Evolutionary conservation across 2,113 vertebrate species (phyloP), one percentile per base, ranked within the genome.

Genomic region (Athene noctua): DNA sequence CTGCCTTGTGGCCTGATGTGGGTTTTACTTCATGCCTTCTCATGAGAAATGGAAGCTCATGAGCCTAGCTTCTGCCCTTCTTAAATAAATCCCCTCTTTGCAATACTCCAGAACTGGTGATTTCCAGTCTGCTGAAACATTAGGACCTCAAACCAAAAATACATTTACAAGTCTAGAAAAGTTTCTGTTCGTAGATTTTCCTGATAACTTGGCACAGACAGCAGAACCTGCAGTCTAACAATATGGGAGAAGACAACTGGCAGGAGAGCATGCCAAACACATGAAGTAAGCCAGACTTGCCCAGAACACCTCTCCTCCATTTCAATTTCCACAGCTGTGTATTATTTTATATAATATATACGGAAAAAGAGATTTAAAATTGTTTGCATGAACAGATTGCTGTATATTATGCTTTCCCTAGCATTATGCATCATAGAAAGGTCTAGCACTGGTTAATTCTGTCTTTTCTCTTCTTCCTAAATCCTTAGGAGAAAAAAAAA

Each of bases 31-130:
- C 72, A 54, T 19, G 54, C 34, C 65, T 71, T 38, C 87, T 1
- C 38, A 38, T 1, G 1, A 62, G 55, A 80, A 82, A 54, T 0
- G 8, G 17, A 38, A 77, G 26, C 7, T 79, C 5, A 1, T 0
- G 9, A 68, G 42, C 17, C 17, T 14, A 52, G 44, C 72, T 81
- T 63, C 80, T 10, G 7, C 8, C 57, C 82, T 36, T 6, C 68
- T 68, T 17, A 47, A 47, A 47, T 21, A 47, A 47, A 47, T 10
- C 8, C 46, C 6, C 29, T 22, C 21, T 21, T 20, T 13, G 10
- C 70, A 67, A 30, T 29, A 23, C 67, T 27, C 40, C 67, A 57
- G 52, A 92, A 51, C 10, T 15, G 22, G 32, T 4, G 17, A 80
- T 77, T 47, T 42, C 44, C 61, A 46, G 25, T 13, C 61, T 34